Conservation (phyloP, 1,140 invertebrate species). For the Sminthurinus signatus region DNA sequence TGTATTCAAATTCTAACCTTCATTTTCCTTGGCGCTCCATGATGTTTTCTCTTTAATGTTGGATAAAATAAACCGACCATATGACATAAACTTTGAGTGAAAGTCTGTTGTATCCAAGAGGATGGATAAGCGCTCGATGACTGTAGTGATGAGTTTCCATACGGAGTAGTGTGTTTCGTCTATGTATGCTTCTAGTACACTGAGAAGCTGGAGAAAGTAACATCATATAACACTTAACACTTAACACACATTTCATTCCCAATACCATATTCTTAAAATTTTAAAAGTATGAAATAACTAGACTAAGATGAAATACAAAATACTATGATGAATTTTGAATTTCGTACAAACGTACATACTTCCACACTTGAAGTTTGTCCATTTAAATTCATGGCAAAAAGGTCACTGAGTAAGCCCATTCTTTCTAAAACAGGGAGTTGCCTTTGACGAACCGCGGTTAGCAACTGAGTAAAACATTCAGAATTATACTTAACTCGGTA, state of each 20-base stretch:
- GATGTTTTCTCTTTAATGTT: constrained; percentile 63
- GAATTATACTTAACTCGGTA: constrained; percentile 22
- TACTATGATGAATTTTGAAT: too few species aligned
- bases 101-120: constrained; percentile 71
- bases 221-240: too few species aligned
- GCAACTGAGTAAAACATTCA: constrained; percentile 17
- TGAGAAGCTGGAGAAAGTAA: background rate
- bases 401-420: constrained; percentile 16
- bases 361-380: background rate
- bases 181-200: constrained; percentile 64
- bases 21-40: constrained; percentile 65
- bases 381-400: constrained; percentile 13
- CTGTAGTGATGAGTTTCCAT: constrained; percentile 76
- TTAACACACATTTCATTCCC: too few species aligned
- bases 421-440: constrained; percentile 20
- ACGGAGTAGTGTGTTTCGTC: constrained; percentile 86
- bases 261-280: too few species aligned
- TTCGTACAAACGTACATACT: background rate
- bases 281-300: too few species aligned
- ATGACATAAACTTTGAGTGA: constrained; percentile 60
- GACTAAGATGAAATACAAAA: too few species aligned
- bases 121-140: constrained; percentile 64
- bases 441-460: constrained; percentile 16
- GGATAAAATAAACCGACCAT: constrained; percentile 60
- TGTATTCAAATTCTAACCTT: constrained; percentile 50